Base-by-base conservation (phyloP, 2,888 invertebrate species). In the Chromoteleia sp. region DNA sequence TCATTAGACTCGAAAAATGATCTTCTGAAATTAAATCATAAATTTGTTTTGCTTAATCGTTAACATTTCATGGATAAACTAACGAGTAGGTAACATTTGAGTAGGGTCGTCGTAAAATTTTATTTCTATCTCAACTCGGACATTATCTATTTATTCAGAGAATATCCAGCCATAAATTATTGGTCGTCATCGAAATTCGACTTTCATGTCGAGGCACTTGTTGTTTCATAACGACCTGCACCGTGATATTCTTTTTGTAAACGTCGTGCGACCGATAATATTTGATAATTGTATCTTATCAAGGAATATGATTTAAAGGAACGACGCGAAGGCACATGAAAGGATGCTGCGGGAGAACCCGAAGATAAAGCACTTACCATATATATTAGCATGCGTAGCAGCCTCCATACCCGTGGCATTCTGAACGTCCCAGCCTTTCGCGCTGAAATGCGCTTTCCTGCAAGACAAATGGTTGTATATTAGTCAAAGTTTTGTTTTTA, bases 381-480 rank as follows among this genome's bases (percentile, higher is more conserved):
- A 86, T 89, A 91, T 90, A 91, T 91, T 88, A 91, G 90, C 90
- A 89, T 87, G 87, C 88, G 88, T 88, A 91, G 90, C 89, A 91
- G 88, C 89, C 89, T 91, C 90, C 90, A 88, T 90, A 89, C 88
- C 89, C 90, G 89, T 91, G 89, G 90, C 85, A 91, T 91, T 89
- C 90, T 91, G 91, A 87, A 90, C 88, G 89, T 89, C 87, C 89
- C 90, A 89, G 89, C 91, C 89, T 89, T 89, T 89, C 90, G 88
- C 91, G 91, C 90, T 88, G 88, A 89, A 89, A 88, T 85, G 86
- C 87, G 87, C 85, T 87, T 88, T 84, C 83, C 88, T 88, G 84
- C n/a, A 87, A 87, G 82, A 78, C 76, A 79, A 81, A 80, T 61
- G 65, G 65, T 10, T 36, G 25, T 50, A 30, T 45, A 70, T 83